These are phyloP conservation scores for Eulithis testata DNA, from an alignment of 2,888 invertebrate genomes.

Conservation along the genomic window DNA sequence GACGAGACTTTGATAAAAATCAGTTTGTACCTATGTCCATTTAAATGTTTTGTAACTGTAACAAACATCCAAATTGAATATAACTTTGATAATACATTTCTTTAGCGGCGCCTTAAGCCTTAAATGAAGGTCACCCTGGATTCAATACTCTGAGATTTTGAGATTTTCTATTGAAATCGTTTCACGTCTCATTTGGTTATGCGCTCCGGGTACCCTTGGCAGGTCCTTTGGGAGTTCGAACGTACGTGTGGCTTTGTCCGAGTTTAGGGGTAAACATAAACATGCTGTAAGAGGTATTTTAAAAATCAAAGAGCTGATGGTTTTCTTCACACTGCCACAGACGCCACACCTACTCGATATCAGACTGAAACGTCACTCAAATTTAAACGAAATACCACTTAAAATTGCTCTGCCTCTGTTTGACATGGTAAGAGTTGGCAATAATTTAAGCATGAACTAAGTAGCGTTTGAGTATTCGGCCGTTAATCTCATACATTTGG, in stretches of 20 bases:
- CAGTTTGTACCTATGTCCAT: not conserved
- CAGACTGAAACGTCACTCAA: no score
- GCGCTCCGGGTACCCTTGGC: conserved; percentile 30
- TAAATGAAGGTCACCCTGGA: conserved; percentile 34
- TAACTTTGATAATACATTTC: conserved; percentile 14
- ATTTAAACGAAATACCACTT: no score
- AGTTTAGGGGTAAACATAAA: not conserved
- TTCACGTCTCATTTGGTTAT: conserved; percentile 42
- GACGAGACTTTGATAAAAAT: no score
- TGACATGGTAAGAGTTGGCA: no score
- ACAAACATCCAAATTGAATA: conserved; percentile 9
- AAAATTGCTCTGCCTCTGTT: no score
- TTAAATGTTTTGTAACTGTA: not conserved
- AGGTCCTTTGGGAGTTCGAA: conserved; percentile 17
- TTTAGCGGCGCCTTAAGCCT: not conserved
- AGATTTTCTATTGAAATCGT: conserved; percentile 36
- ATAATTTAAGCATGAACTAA: no score
- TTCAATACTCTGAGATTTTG: conserved; percentile 40
- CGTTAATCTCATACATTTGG: no score
- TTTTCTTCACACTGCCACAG: no score
- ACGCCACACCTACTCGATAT: no score
- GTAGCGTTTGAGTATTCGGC: no score
- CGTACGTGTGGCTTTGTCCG: conserved; percentile 8
- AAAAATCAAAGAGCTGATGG: no score
- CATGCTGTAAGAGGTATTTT: not conserved